phyloP scores from a whole-genome alignment of 2,113 vertebrate species.

The Trogon melanurus region DNA sequence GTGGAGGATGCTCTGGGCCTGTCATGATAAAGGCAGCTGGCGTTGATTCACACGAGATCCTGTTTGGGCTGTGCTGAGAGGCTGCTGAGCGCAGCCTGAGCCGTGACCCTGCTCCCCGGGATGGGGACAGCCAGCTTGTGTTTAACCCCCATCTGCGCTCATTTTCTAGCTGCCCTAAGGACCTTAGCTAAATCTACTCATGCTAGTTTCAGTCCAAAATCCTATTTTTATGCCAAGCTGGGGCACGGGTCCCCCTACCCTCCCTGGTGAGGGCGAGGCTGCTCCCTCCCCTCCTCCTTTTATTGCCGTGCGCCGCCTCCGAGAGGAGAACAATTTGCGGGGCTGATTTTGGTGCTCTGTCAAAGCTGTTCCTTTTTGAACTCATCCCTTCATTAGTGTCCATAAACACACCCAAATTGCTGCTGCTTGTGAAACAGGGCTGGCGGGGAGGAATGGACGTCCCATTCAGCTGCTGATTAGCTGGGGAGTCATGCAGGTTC shows the following conservation, averaged over 20 bases:
- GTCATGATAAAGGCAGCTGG: not conserved
- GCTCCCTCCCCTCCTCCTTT: not conserved
- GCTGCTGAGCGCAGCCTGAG: not conserved
- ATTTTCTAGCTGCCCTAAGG: not conserved
- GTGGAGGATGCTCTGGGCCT: not conserved
- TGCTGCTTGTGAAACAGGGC: not conserved
- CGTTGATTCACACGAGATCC: not conserved
- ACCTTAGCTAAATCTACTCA: accelerated
- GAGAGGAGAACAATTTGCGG: not conserved
- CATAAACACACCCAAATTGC: not conserved
- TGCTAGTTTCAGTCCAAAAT: not conserved
- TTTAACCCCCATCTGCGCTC: not conserved
- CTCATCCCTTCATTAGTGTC: not conserved
- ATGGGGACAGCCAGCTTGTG: not conserved
- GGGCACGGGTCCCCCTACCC: not conserved
- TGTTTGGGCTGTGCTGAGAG: not conserved
- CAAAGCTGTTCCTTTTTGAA: not conserved
- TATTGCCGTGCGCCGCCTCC: accelerated
- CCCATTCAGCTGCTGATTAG: not conserved
- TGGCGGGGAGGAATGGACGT: not conserved
- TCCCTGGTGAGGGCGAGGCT: not conserved
- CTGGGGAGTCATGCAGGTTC: not conserved
- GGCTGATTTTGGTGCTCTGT: not conserved
- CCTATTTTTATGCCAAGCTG: not conserved
- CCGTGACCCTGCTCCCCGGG: not conserved